A percentile compares a stretch with the other conserved stretches of the same genome.
phyloP scores from a whole-genome alignment of 2,113 vertebrate species.

The Tenrec ecaudatus region DNA sequence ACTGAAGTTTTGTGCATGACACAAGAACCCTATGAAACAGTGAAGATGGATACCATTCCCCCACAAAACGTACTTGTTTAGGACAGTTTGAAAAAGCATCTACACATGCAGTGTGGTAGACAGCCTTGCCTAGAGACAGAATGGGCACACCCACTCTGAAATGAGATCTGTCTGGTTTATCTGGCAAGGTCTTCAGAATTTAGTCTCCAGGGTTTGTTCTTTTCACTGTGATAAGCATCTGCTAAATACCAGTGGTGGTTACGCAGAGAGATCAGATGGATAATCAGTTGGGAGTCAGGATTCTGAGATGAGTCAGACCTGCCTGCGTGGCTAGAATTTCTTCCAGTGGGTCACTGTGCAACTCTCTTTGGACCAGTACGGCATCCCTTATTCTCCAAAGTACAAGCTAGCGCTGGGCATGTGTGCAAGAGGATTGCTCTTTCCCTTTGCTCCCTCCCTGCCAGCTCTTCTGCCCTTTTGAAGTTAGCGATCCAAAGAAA shows the following conservation, averaged over 20 bases:
- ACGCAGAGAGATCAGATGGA: neutral
- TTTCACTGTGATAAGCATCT: conserved; percentile 20
- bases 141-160: conserved; percentile 29
- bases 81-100: neutral
- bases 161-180: conserved; percentile 22
- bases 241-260: neutral
- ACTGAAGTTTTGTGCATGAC: neutral
- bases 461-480: neutral
- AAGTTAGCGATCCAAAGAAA: neutral
- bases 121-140: neutral
- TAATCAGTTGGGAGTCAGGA: neutral
- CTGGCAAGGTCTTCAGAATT: conserved; percentile 8
- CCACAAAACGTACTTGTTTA: conserved; percentile 21
- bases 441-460: neutral
- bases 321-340: neutral
- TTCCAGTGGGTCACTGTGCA: neutral
- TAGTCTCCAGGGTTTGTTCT: conserved; percentile 16
- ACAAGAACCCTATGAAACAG: conserved; percentile 23
- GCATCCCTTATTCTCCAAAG: neutral
- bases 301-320: neutral
- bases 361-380: neutral
- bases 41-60: conserved; percentile 8
- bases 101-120: neutral
- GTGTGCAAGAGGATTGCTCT: neutral
- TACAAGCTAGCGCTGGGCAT: neutral